A percentile compares a stretch with the other conserved stretches of the same genome.
These are phyloP conservation scores for Orussus abietinus DNA, from an alignment of 1,140 invertebrate genomes.

Conservation along the genomic window DNA sequence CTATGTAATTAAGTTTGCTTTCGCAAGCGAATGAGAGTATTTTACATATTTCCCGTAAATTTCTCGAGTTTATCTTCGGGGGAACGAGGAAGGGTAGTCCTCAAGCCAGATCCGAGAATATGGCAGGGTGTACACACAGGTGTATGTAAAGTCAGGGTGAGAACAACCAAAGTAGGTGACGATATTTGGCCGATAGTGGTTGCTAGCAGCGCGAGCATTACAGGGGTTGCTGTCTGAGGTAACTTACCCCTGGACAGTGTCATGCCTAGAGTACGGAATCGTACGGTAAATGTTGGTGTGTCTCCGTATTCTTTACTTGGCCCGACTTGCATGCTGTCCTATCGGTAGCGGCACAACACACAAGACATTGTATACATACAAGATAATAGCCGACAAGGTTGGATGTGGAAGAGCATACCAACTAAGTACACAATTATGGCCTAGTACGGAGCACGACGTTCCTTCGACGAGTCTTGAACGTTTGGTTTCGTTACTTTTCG, in stretches of 20 bases:
- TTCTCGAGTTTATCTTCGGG: no score
- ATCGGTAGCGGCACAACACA: constrained; percentile 52
- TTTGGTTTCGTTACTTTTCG: no score
- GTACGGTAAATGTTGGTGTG: constrained; percentile 48
- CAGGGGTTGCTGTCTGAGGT: constrained; percentile 42
- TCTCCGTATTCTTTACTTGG: constrained; percentile 54
- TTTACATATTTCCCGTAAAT: no score
- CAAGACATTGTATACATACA: constrained; percentile 43
- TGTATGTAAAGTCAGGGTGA: no score
- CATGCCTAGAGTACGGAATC: constrained; percentile 52
- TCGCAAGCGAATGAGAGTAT: no score
- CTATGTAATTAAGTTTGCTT: no score
- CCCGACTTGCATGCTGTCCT: constrained; percentile 55
- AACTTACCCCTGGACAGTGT: constrained; percentile 55
- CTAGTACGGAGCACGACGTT: no score
- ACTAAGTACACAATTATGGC: background rate
- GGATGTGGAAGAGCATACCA: background rate
- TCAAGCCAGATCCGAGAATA: no score
- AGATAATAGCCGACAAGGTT: background rate
- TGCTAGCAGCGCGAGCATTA: constrained; percentile 6
- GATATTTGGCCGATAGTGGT: constrained; percentile 9
- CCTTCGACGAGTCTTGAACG: no score
- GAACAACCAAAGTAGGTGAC: no score
- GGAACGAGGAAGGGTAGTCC: no score
- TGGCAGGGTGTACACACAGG: no score